Base-by-base conservation (phyloP, 2,797 vertebrate genomes). In the Tokudaia muenninki region DNA sequence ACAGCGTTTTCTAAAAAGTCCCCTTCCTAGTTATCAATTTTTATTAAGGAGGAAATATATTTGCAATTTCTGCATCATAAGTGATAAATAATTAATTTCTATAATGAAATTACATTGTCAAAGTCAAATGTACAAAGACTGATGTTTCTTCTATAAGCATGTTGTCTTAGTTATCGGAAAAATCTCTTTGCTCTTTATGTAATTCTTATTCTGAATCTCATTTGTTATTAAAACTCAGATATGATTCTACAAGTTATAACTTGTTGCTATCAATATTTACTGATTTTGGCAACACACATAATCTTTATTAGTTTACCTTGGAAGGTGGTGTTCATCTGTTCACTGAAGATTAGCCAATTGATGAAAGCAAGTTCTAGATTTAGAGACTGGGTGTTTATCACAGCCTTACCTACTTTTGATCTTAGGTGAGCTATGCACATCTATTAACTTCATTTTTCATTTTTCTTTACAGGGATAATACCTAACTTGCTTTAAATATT, bases 151-250 rank as follows among this genome's bases (percentile, higher is more conserved):
- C 29, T 65, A 41, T 41, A n/a, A 91, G 5, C 19, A 44, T 55
- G 17, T 84, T 94, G 80, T 41, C 90, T 37, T 91, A 34, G 6
- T 65, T 92, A 92, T 2, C 8, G 34, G 31, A 94, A 84, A 79
- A 50, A 13, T 4, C 7, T 52, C 19, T 6, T 24, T 82, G 3
- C 8, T 82, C 9, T 52, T 72, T 75, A 1, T 16, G 5, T 47
- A 47, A 65, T 72, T 92, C 95, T 77, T 77, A 94, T 70, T 79
- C 34, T 86, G 10, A 96, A 34, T 75, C 50, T 74, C 78, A 29
- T 70, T 72, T 95, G 41, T 34, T 74, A 63, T 55, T 57, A 89
- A 89, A 91, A 82, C 31, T 88, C 22, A 94, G 19, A 82, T 86
- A 86, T 1, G 52, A 10, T 89, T 78, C 57, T 92, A 1, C 3